These are phyloP conservation scores for Champsocephalus esox DNA, from an alignment of 2,797 vertebrate species.

Conservation along the genomic window DNA sequence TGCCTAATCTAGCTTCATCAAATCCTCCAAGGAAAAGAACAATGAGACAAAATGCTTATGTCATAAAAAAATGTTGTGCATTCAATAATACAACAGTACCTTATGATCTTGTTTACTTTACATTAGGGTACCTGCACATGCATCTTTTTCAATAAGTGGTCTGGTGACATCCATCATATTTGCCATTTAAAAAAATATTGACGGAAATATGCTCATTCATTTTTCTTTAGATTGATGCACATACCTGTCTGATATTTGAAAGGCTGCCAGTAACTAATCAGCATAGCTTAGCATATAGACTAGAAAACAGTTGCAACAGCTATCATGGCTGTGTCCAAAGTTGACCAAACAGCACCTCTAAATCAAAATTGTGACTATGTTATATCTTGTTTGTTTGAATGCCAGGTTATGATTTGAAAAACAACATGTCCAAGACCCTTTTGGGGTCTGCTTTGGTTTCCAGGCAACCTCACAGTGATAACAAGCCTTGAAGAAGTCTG, in stretches of 20 bases:
- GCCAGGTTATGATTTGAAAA: too few relatives aligned
- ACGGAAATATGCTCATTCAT: not conserved
- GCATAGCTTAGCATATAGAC: not conserved
- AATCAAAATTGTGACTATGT: not conserved
- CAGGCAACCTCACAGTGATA: not conserved
- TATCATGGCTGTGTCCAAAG: not conserved
- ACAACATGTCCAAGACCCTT: too few relatives aligned
- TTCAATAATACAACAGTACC: conserved; percentile 1
- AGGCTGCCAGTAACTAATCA: not conserved
- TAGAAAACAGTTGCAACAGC: not conserved
- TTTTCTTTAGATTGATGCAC: not conserved
- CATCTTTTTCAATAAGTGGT: conserved; percentile 6
- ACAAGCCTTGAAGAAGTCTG: not conserved
- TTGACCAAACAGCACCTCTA: not conserved
- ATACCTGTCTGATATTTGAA: not conserved
- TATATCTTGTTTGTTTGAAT: not conserved
- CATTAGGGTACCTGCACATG: not conserved
- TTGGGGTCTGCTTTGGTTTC: not conserved
- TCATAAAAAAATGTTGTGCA: conserved; percentile 31
- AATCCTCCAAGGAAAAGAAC: conserved; percentile 52
- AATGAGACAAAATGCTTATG: conserved; percentile 28
- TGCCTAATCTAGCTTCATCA: conserved; percentile 46
- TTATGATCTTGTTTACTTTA: not conserved
- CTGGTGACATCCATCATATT: conserved; percentile 10
- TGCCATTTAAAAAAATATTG: not conserved